Evolutionary conservation across 2,113 vertebrate genomes (phyloP), one percentile per base, ranked within the genome.

Genomic region (Corythornis vintsioides): DNA sequence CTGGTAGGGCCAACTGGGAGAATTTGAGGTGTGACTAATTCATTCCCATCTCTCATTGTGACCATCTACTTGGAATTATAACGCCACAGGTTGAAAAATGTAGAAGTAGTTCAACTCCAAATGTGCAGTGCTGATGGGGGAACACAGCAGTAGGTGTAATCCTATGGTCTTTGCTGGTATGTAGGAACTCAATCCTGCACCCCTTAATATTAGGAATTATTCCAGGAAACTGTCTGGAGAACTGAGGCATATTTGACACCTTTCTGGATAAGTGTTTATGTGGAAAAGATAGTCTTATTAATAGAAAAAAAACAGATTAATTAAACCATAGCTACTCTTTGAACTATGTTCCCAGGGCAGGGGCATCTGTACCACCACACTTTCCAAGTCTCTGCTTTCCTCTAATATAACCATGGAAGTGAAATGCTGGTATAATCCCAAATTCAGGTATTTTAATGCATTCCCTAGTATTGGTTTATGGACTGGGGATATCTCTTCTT

Each of bases 81-180:
- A 47, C 28, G 14, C 29, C 15, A 45, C 2, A 42, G 6, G 24
- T 53, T 76, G 45, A 60, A 82, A 83, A 91, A 65, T n/a, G 5
- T 21, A 65, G 7, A 14, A 4, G 4, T 64, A 42, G 16, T 69
- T 75, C 50, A 52, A 53, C 10, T 20, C 26, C 3, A 82, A 42
- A 19, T n/a, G 20, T 60, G 5, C 26, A 33, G 14, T 47, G 15
- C 43, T 61, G 17, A 40, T 40, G 24, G 0, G 2, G 66, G 6
- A 48, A 4, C 5, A 9, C 5, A 0, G 17, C 63, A 13, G 26
- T 80, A 7, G 6, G 0, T 48, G 35, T n/a, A 79, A 65, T 53
- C 21, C 14, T n/a, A 0, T 5, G 5, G 18, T 26, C 3, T 79
- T 70, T 38, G 12, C 10, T 77, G 42, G 5, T 59, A 10, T 28